Evolutionary conservation across 1,140 invertebrate species (phyloP).

Genomic region (Magallana gigas): DNA sequence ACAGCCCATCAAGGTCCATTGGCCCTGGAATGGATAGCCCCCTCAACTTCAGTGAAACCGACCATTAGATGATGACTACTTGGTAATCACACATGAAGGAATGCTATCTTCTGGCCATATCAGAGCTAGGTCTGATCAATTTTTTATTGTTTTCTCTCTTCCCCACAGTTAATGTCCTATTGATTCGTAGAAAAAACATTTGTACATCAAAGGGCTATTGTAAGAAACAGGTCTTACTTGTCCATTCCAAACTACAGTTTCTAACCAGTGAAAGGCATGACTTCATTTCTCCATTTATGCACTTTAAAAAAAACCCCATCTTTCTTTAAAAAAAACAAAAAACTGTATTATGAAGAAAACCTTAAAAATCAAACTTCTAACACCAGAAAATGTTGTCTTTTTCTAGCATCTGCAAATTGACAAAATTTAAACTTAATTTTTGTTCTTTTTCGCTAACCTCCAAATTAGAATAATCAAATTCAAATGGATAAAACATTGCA

Average conservation of each 20-base stretch:
- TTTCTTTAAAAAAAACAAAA: too few relatives aligned
- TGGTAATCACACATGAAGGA: conserved; percentile 16
- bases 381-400: too few relatives aligned
- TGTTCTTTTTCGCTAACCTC: too few relatives aligned
- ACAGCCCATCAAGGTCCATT: conserved; percentile 13
- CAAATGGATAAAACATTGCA: too few relatives aligned
- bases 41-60: not conserved
- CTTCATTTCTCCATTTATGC: too few relatives aligned
- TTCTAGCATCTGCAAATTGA: too few relatives aligned
- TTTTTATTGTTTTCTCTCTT: conserved; percentile 35
- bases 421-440: too few relatives aligned
- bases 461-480: too few relatives aligned
- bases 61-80: not conserved
- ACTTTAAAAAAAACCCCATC: too few relatives aligned
- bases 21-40: conserved; percentile 22
- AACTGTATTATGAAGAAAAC: too few relatives aligned
- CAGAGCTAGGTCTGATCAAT: not conserved
- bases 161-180: conserved; percentile 20
- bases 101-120: conserved; percentile 14
- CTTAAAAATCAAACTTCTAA: too few relatives aligned
- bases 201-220: not conserved
- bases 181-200: conserved; percentile 10
- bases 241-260: not conserved
- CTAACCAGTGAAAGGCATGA: too few relatives aligned
- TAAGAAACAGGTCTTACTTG: not conserved